phyloP scores from a whole-genome alignment of 2,888 invertebrate species.

The Pseudococcus jackbeardsleyi region DNA sequence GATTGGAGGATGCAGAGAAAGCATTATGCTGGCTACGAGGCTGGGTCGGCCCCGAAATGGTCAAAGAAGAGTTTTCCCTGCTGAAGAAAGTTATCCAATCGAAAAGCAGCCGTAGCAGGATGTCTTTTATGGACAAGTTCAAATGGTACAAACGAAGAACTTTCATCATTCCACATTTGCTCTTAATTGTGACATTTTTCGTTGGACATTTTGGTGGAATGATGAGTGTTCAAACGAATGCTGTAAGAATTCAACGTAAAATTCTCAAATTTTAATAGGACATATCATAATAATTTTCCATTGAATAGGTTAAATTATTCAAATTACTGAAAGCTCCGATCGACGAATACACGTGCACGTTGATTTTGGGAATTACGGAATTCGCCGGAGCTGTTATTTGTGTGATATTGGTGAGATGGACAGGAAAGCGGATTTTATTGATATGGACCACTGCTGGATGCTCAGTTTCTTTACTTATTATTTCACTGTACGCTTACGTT shows the following conservation, averaged over 20 bases:
- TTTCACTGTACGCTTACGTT: conserved; percentile 74
- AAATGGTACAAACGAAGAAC: conserved; percentile 70
- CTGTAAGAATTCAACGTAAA: conserved; percentile 74
- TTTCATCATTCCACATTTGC: conserved; percentile 78
- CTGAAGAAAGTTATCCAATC: conserved; percentile 66
- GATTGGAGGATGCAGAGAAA: conserved; percentile 77
- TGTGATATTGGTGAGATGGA: conserved; percentile 78
- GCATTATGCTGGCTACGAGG: conserved; percentile 84
- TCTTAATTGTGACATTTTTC: conserved; percentile 79
- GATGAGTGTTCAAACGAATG: conserved; percentile 75
- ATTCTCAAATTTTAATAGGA: not conserved
- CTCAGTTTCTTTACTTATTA: conserved; percentile 76
- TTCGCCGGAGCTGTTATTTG: conserved; percentile 78
- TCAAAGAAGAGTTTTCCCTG: conserved; percentile 73
- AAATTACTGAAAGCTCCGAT: conserved; percentile 80
- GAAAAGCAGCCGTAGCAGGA: conserved; percentile 64
- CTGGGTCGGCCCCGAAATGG: conserved; percentile 77
- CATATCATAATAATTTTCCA: not conserved
- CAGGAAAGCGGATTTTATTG: conserved; percentile 80
- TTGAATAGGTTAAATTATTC: conserved; percentile 77
- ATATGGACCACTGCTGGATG: conserved; percentile 79
- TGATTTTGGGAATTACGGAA: conserved; percentile 78
- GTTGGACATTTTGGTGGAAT: conserved; percentile 83
- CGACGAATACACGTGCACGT: conserved; percentile 82
- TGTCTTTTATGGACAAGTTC: conserved; percentile 66